phyloP scores from a whole-genome alignment of 2,888 invertebrate genomes.

The Myathropa florea region DNA sequence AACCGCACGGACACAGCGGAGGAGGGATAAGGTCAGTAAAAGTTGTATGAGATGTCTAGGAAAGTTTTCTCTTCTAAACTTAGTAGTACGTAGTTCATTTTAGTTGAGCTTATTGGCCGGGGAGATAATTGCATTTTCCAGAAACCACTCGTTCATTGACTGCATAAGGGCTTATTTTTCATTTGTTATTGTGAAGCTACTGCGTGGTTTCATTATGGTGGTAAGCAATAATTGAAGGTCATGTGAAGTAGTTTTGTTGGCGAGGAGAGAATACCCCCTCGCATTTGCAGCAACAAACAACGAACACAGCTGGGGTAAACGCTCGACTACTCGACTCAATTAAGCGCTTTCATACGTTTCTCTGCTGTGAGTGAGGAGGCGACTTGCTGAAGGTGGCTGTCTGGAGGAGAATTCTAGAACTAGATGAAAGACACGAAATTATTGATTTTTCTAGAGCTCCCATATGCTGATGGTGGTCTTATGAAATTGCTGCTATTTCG shows the following conservation, averaged over 20 bases:
- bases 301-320: neutral
- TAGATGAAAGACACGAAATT: neutral
- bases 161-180: neutral
- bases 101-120: neutral
- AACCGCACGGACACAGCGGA: slow-evolving; percentile 30
- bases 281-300: slow-evolving; percentile 8
- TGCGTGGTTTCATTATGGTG: neutral
- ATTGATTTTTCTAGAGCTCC: slow-evolving; percentile 36
- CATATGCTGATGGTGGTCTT: neutral
- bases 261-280: neutral
- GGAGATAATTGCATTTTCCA: neutral
- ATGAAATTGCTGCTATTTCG: neutral
- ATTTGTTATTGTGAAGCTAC: neutral
- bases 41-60: slow-evolving; percentile 48
- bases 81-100: neutral
- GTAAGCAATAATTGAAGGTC: slow-evolving; percentile 55
- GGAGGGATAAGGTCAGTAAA: slow-evolving; percentile 69
- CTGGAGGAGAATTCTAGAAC: neutral
- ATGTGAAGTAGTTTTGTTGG: slow-evolving; percentile 15
- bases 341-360: neutral
- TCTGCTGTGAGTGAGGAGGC: neutral
- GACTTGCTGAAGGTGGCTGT: neutral
- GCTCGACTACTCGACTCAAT: neutral
- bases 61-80: slow-evolving; percentile 51
- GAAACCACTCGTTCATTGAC: slow-evolving; percentile 12